These are phyloP conservation scores for Eupithecia insigniata DNA, from an alignment of 2,888 invertebrate species.

Conservation along the genomic window DNA sequence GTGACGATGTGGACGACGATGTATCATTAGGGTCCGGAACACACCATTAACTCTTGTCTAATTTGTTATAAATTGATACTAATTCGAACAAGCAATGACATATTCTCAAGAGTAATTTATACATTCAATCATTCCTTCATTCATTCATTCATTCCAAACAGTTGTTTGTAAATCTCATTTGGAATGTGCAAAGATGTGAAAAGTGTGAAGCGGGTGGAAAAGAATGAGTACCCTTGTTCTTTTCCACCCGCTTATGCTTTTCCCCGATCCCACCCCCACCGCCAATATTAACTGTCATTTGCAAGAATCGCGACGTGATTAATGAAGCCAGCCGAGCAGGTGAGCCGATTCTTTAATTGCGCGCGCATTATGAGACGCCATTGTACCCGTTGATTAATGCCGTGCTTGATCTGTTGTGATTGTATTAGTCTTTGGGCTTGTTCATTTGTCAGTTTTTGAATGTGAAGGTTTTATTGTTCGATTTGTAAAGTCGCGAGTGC, in stretches of 20 bases:
- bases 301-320: conserved; percentile 70
- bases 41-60: no score
- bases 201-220: no score
- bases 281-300: conserved; percentile 72
- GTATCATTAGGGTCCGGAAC: no score
- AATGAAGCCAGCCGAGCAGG: conserved; percentile 55
- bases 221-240: no score
- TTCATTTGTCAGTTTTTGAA: conserved; percentile 52
- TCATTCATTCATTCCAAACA: no score
- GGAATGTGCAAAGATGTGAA: no score
- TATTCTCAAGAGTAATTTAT: no score
- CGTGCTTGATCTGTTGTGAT: conserved; percentile 42
- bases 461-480: neutral
- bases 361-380: conserved; percentile 48
- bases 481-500: neutral
- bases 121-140: no score
- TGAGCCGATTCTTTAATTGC: conserved; percentile 61
- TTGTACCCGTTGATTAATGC: conserved; percentile 42
- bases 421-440: conserved; percentile 40
- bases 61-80: no score
- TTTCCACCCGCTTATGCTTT: conserved; percentile 35
- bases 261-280: conserved; percentile 38
- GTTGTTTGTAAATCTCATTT: no score
- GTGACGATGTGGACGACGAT: no score
- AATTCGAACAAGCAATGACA: no score